phyloP scores from a whole-genome alignment of 37 sponge, comb jelly and placozoan genomes.

The Chondrosia reniformis region DNA sequence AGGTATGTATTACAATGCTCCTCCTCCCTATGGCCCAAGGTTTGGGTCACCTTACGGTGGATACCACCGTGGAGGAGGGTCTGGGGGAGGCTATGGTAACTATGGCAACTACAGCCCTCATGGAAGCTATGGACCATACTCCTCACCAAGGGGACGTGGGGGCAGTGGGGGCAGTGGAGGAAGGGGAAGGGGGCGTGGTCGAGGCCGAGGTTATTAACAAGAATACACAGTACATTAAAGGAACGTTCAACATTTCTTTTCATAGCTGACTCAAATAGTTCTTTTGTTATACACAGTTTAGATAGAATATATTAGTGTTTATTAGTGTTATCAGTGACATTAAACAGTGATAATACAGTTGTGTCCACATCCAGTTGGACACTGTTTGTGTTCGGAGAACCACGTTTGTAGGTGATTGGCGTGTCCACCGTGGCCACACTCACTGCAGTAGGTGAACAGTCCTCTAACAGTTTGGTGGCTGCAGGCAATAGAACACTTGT shows the following conservation, averaged over 20 bases:
- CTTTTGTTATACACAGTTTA: no score
- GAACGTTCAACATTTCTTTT: background rate
- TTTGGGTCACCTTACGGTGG: background rate
- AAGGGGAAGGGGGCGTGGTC: background rate
- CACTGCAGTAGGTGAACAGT: background rate
- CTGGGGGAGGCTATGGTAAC: background rate
- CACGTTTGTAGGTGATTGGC: conserved; percentile 74
- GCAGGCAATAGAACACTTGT: background rate
- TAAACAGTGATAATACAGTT: no score
- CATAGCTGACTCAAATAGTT: background rate
- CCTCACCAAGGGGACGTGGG: background rate
- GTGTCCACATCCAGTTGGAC: conserved; percentile 87
- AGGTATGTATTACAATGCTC: background rate
- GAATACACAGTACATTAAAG: background rate
- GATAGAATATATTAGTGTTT: no score
- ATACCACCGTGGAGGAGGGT: background rate
- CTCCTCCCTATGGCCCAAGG: background rate
- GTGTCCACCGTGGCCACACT: conserved; percentile 93
- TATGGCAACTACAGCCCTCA: background rate
- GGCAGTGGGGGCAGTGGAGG: conserved; percentile 1
- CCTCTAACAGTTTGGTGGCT: conserved; percentile 13
- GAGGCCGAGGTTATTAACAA: background rate
- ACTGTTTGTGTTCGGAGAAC: conserved; percentile 48
- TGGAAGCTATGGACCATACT: background rate
- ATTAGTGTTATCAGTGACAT: no score